Base-by-base conservation (phyloP, 1,140 invertebrate genomes). In the Megalonaias nervosa region DNA sequence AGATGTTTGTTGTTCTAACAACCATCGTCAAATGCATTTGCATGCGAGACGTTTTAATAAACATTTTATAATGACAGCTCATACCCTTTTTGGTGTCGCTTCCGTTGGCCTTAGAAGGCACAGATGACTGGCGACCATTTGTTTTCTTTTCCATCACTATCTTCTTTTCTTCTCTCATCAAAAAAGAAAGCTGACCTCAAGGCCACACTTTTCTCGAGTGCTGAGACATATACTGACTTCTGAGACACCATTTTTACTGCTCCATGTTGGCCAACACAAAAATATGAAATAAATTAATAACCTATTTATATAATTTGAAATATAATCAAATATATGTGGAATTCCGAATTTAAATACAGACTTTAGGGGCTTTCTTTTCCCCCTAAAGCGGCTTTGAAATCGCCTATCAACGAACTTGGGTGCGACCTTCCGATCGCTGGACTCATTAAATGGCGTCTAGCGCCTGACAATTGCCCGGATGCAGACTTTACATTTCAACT, bases 231-330 rank as follows among this genome's bases (percentile, higher is more conserved):
- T 16, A 61, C 31, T 60, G 31, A 31, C 31, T 75, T 38, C 38
- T 68, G 64, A 31, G 73, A 61, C 65, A 75, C 56, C 73, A 75
- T 75, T 57, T 75, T 75, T 75, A 75, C 66, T 75, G 73, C 73
- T 75, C 73, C 73, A 75, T 75, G 59, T 75, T 75, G 67, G 73
- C 9, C 67, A 23, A 75, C 19, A 12, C 55, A 67, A n/a, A 61
- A 59, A 68, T 26, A 26, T 14, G 58, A 16, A 75, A 59, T 59
- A 75, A 75, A 23, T 48, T n/a, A 55, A 59, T 68, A 68, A 68
- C 48, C 31, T 26, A 61, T 68, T 48, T 57, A 4, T 55, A 31
- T 31, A 68, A 75, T 67, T 68, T 16, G 11, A 17, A 26, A 62
- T 61, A n/a, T 60, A 21, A 38, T 21, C n/a, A 23, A 26, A 48